Percentiles rank a stretch among this genome's conserved stretches.
These are phyloP conservation scores for Leptinotarsa undecemlineata DNA, from an alignment of 1,140 invertebrate species.

Conservation along the genomic window DNA sequence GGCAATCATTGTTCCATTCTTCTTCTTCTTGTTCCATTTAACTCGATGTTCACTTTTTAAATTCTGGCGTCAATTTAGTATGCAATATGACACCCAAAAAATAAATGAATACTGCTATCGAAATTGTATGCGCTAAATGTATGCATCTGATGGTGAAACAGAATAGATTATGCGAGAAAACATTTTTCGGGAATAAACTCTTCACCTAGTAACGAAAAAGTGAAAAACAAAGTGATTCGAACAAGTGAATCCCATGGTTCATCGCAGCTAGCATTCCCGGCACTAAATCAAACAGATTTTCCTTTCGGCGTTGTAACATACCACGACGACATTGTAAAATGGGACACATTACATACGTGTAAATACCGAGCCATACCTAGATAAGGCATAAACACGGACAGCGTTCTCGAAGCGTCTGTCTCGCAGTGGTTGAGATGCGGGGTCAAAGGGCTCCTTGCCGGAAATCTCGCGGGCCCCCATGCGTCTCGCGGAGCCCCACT, in stretches of 20 bases:
- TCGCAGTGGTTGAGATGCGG: neutral
- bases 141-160: no score
- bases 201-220: no score
- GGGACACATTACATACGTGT: conserved; percentile 7
- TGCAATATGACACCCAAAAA: no score
- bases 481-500: conserved; percentile 27
- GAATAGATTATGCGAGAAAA: no score
- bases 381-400: conserved; percentile 1
- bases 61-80: no score
- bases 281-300: neutral
- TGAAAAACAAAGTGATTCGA: neutral
- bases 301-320: conserved; percentile 4
- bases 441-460: conserved; percentile 35
- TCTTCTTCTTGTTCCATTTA: no score
- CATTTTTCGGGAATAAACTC: no score
- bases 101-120: no score
- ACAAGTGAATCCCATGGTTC: neutral
- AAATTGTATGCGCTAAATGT: no score
- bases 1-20: no score
- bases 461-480: conserved; percentile 18
- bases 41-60: no score
- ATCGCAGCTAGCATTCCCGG: neutral
- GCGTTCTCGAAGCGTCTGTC: neutral
- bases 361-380: conserved; percentile 3
- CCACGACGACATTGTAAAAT: conserved; percentile 5